phyloP scores from a whole-genome alignment of 2,888 invertebrate genomes.

The Pantelozetes paolii region DNA sequence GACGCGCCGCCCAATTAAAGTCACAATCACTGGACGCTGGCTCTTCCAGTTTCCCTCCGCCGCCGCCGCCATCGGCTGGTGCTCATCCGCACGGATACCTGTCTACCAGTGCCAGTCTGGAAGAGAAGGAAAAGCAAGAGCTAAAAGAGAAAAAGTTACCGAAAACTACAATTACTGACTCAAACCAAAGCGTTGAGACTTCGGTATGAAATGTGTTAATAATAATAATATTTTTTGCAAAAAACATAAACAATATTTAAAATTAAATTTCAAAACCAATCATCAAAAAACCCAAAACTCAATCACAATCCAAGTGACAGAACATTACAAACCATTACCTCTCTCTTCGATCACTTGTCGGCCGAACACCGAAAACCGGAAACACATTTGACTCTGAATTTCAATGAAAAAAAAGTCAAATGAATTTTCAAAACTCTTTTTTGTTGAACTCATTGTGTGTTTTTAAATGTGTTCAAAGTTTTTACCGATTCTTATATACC shows the following conservation, averaged over 20 bases:
- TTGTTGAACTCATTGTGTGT: too few relatives aligned
- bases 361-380: too few relatives aligned
- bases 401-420: too few relatives aligned
- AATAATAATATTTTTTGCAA: not conserved
- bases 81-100: not conserved
- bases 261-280: not conserved
- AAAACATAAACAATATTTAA: not conserved
- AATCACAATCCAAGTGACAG: too few relatives aligned
- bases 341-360: too few relatives aligned
- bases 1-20: slow-evolving; percentile 42
- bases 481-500: too few relatives aligned
- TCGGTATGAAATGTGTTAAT: slow-evolving; percentile 20
- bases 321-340: too few relatives aligned
- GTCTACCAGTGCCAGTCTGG: slow-evolving; percentile 24
- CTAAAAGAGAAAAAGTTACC: slow-evolving; percentile 20
- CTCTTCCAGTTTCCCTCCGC: slow-evolving; percentile 23
- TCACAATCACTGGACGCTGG: slow-evolving; percentile 41
- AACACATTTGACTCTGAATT: too few relatives aligned
- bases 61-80: not conserved
- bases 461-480: too few relatives aligned
- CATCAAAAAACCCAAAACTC: too few relatives aligned
- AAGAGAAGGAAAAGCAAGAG: slow-evolving; percentile 27
- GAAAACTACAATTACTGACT: slow-evolving; percentile 25
- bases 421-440: too few relatives aligned
- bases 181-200: slow-evolving; percentile 26